Base-by-base conservation (phyloP, 1,140 invertebrate species). In the Octopus bimaculoides region DNA sequence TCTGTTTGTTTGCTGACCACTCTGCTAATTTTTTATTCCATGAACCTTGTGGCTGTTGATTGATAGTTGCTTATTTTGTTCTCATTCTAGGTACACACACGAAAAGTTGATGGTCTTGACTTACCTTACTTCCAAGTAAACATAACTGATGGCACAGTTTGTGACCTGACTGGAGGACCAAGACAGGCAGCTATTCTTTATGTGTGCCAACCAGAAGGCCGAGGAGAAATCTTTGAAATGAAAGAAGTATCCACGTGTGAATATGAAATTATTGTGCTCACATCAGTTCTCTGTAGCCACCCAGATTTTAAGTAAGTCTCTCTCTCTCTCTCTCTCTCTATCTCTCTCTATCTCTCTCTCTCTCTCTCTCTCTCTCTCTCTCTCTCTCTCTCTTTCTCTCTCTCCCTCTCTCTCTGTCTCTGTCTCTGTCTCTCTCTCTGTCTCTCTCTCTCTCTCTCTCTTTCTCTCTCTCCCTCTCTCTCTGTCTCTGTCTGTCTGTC, bases 211-310 rank as follows among this genome's bases (percentile, higher is more conserved):
- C 87, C 89, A 26, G 89, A 91, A 52, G 89, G 89, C 6, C 86
- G 88, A 84, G 95, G 97, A 85, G 96, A 98, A 85, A 93, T 99
- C 14, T 96, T 95, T 87, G 96, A 96, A 0, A 92, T 99, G 55
- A 97, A 98, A 87, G 97, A 99, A 91, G 95, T 93, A 0, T 95
- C 95, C 0, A 97, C 95, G 0, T 99, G 98, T 88, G 95, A 97
- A 90, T 99, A 99, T 90, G 87, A 89, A 82, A 82, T 89, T 6
- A 82, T 89, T 53, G 85, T 90, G 0, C 90, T 98, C 7, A 95
- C 96, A 4, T 94, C 95, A 4, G 88, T 94, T 12, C 91, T 99
- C 0, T 99, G 97, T 88, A 89, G 91, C 77, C 97, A 98, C 92
- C 96, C 96, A 3, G 93, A 94, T 83, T 99, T 96, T 86, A 96